Base-by-base conservation (phyloP, 2,797 vertebrate genomes). In the Sitta carolinensis region DNA sequence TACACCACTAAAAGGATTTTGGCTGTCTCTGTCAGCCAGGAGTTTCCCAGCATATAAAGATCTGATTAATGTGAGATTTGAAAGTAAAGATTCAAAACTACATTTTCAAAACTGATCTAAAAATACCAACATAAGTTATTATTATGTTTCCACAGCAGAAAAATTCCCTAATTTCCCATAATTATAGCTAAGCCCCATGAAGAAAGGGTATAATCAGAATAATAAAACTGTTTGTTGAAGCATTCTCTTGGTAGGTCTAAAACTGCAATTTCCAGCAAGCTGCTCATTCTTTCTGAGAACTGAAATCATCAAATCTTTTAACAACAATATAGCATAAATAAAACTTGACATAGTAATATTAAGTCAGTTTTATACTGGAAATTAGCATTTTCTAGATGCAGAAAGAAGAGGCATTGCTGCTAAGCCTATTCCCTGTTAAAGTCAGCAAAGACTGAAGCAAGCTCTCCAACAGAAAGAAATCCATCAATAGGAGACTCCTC, bases 121-220 rank as follows among this genome's bases (percentile, higher is more conserved):
- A 93, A 92, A 92, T 95, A 96, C 36, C 69, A 95, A n/a, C 29
- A 73, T 26, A 96, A 62, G 59, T 77, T 96, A 66, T 68, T 80
- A 92, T 96, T 95, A 93, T 74, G 84, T 29, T 93, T 92, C 94
- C 84, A 85, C 87, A 91, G 72, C 32, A 87, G 51, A 89, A 93
- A 83, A n/a, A 45, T 50, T 79, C 52, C 81, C 72, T 57, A 2
- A 61, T 92, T 93, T 93, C 68, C 87, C 81, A 64, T 83, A 91
- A 95, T 96, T 93, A 93, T 32, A 93, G 32, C 29, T 85, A 85
- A 93, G 25, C 72, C 55, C 57, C 52, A 74, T 14, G 11, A 59
- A 94, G 36, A 83, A 21, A 95, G 67, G 81, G 63, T 95, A 93
- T 96, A 96, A 94, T 96, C 87, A 91, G 63, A 87, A 76, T 82